Evolutionary conservation across 2,797 vertebrate species (phyloP), one percentile per base, ranked within the genome.

Genomic region (Diceros bicornis): DNA sequence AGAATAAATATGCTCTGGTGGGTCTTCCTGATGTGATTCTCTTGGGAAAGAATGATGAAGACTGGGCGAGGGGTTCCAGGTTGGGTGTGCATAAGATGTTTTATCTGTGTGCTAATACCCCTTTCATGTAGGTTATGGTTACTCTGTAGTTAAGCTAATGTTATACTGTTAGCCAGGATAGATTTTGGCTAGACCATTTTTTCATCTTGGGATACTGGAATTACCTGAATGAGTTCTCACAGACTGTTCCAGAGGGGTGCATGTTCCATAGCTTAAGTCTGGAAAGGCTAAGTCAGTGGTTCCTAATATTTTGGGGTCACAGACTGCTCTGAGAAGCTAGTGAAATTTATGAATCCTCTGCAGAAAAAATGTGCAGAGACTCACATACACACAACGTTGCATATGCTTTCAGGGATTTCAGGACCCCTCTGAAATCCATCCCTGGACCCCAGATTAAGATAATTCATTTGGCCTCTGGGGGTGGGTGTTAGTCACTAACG

Each of bases 391-490:
- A 64, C 50, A 29, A 23, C 21, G 29, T 27, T 27, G 20, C 1
- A 7, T 32, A 44, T 57, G 17, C 23, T 95, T 68, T 83, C 27
- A 50, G 57, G 66, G 72, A 7, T 47, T 72, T 52, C 37, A 74
- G 74, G 72, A 59, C 7, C 14, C 44, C 20, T 81, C 41, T 41
- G 41, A 89, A 41, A 52, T 61, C 72, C 52, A 50, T 59, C 34
- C 57, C 27, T 74, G 34, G 34, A 23, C 32, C 47, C n/a, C 52
- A 75, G 52, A 90, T 90, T 79, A 92, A 87, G 74, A 62, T 87
- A 10, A 75, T 96, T 82, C 69, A 41, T 92, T 89, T 97, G 69
- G 59, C 59, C 17, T 94, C 55, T 83, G 20, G 8, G 25, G 37
- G 17, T 83, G 37, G 69, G 55, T 87, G 37, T 68, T 79, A 47